phyloP scores from a whole-genome alignment of 2,113 vertebrate genomes.

The Neomonachus schauinslandi region DNA sequence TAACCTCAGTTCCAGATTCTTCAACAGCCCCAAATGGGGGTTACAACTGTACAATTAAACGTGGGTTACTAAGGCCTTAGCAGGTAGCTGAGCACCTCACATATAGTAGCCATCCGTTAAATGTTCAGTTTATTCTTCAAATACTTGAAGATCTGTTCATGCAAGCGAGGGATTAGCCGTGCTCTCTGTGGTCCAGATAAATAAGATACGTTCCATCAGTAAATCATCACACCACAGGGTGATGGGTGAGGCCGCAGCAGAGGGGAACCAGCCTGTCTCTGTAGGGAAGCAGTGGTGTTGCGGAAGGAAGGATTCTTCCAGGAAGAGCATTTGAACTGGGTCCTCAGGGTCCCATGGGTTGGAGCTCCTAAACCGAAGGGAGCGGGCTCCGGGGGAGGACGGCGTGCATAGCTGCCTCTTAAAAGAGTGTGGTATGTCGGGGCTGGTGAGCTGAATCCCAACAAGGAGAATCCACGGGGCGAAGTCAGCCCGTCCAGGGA shows the following conservation, averaged over 20 bases:
- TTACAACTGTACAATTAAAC: not conserved
- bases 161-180: not conserved
- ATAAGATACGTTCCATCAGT: not conserved
- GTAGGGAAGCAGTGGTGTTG: not conserved
- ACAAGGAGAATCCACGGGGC: not conserved
- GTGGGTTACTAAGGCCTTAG: not conserved
- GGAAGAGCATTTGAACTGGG: not conserved
- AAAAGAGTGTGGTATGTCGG: no score
- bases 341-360: not conserved
- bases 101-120: not conserved
- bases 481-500: not conserved
- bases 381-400: not conserved
- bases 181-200: not conserved
- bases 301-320: not conserved
- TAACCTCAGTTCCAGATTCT: not conserved
- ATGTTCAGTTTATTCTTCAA: not conserved
- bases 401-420: not conserved
- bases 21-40: not conserved
- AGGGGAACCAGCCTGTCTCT: not conserved
- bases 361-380: not conserved
- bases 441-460: not conserved
- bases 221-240: no score
- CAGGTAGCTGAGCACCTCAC: not conserved
- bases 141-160: not conserved
- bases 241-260: not conserved